Conservation (phyloP, 2,797 vertebrate genomes). For the Acipenser ruthenus region DNA sequence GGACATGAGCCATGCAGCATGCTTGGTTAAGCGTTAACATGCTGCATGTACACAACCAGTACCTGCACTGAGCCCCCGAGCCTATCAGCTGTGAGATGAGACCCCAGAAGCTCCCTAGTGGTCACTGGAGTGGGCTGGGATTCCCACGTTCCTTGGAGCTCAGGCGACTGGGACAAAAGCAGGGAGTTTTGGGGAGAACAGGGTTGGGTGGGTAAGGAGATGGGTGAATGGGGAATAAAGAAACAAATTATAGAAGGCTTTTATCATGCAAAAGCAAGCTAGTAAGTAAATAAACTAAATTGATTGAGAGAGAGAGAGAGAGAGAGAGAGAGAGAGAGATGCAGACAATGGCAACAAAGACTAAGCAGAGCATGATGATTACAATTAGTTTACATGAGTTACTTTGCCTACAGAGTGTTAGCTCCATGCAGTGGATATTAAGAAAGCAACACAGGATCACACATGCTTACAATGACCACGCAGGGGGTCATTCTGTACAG, state of each 20-base stretch:
- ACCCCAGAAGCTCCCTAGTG: conserved; percentile 81
- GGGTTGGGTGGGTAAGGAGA: conserved; percentile 24
- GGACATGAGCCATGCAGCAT: conserved; percentile 17
- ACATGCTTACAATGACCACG: too few species aligned
- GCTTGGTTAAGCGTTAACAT: conserved; percentile 25
- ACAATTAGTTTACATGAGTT: not conserved
- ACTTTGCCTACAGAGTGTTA: too few species aligned
- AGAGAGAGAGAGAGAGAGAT: conserved; percentile 60
- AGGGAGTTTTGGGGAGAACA: conserved; percentile 26
- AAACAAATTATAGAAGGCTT: conserved; percentile 60
- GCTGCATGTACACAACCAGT: conserved; percentile 59
- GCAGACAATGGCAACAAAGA: conserved; percentile 46
- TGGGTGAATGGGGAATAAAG: conserved; percentile 22
- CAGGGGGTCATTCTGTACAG: too few species aligned
- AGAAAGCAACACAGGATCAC: too few species aligned
- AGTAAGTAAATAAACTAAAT: conserved; percentile 56
- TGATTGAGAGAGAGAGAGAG: conserved; percentile 48
- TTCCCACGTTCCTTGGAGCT: conserved; percentile 79
- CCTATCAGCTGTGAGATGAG: conserved; percentile 79
- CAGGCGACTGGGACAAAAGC: conserved; percentile 70
- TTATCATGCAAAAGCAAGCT: conserved; percentile 66
- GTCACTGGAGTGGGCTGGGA: conserved; percentile 78
- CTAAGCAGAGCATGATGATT: conserved; percentile 5
- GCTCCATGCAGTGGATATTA: too few species aligned
- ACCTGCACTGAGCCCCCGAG: conserved; percentile 88